Percentiles rank a stretch among this genome's conserved stretches.
Conservation (phyloP, 2,888 invertebrate genomes). For the Chrysomela aeneicollis region DNA sequence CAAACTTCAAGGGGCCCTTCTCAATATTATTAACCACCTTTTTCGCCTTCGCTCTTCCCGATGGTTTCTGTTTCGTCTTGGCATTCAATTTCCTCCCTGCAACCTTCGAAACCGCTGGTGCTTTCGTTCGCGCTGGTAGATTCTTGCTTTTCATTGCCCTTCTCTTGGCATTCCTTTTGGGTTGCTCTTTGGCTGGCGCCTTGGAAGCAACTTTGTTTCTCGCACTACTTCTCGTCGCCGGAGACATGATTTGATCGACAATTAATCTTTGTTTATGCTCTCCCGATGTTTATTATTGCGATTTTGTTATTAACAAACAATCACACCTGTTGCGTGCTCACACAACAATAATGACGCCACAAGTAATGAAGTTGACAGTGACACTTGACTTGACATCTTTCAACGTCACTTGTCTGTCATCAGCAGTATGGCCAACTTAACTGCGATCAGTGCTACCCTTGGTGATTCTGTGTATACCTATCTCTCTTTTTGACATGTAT, state of each 20-base stretch:
- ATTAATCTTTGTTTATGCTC: background rate
- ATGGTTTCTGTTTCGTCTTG: background rate
- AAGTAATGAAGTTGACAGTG: background rate
- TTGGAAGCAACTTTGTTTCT: background rate
- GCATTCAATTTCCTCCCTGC: background rate
- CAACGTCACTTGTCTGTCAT: background rate
- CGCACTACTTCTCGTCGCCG: background rate
- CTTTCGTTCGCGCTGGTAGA: no score
- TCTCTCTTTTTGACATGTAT: no score
- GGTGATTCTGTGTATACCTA: no score
- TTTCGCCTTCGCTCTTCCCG: background rate
- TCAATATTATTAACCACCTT: background rate
- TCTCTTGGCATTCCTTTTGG: background rate
- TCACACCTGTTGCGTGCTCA: background rate
- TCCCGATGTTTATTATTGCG: background rate
- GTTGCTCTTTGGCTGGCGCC: background rate
- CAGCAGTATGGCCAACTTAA: background rate
- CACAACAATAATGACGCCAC: background rate
- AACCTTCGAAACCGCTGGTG: no score
- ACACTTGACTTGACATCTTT: no score
- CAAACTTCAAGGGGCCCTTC: slow-evolving; percentile 12
- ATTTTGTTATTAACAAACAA: background rate
- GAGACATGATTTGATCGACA: background rate
- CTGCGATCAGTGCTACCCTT: no score
- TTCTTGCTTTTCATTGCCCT: background rate